A percentile compares a stretch with the other conserved stretches of the same genome.
Conservation (phyloP, 2,797 vertebrate species). For the Gobionotothen gibberifrons region DNA sequence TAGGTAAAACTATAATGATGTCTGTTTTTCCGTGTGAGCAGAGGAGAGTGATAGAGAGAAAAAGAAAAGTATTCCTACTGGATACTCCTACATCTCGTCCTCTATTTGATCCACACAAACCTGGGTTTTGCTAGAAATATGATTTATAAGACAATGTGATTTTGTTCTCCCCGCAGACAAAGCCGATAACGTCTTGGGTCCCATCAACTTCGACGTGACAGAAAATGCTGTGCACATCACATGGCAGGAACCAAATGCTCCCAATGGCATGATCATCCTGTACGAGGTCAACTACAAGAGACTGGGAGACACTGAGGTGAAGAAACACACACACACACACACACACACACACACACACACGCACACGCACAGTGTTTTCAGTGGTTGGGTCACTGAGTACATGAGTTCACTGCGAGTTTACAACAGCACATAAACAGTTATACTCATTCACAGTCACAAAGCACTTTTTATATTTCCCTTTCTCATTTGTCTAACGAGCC, state of each 20-base stretch:
- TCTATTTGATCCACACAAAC: conserved; percentile 5
- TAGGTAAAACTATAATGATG: neutral
- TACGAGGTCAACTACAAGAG: conserved; percentile 95
- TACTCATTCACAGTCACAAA: conserved; percentile 10
- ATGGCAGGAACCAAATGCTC: conserved; percentile 91
- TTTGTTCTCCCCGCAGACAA: conserved; percentile 83
- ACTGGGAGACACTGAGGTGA: conserved; percentile 91
- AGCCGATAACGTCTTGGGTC: conserved; percentile 91
- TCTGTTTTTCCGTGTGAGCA: no score
- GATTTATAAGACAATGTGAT: conserved; percentile 3
- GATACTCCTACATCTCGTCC: neutral
- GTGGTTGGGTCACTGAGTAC: conserved; percentile 4
- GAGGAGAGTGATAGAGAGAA: neutral
- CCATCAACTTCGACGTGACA: conserved; percentile 84
- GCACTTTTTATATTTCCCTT: conserved; percentile 3
- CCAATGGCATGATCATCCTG: conserved; percentile 94
- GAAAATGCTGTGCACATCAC: conserved; percentile 89
- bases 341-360: conserved; percentile 10
- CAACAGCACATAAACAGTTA: neutral
- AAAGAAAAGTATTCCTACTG: neutral
- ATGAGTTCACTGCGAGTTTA: conserved; percentile 32
- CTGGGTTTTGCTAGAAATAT: neutral
- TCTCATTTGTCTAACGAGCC: conserved; percentile 31
- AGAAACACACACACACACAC: conserved; percentile 23
- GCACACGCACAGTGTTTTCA: conserved; percentile 13